Base-by-base conservation (phyloP, 2,113 vertebrate species). In the Corythornis cristatus region DNA sequence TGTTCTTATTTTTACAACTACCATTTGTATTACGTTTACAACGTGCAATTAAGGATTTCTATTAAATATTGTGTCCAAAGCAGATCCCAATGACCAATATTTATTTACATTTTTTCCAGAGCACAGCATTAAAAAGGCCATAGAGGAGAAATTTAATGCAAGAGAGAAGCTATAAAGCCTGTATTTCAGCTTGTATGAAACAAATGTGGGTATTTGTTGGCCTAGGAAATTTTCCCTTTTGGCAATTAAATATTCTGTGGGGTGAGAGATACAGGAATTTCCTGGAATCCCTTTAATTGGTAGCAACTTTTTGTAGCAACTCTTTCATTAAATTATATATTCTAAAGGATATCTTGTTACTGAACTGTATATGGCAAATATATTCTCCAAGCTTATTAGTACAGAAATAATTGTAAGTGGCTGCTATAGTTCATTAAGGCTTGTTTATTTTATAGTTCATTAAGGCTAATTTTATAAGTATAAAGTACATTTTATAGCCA, bases 381-480 rank as follows among this genome's bases (percentile, higher is more conserved):
- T 20, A 66, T 83, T 94, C 48, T 86, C 60, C 56, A 46, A 33
- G 74, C 74, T 82, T 89, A 91, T 93, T 91, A 96, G 75, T 46
- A 83, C 28, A 89, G 85, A 95, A 93, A 94, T 91, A 86, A 94
- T 93, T 94, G 29, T 62, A 76, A 87, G 74, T 50, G 75, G 64
- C 68, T 96, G 60, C 90, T 93, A 62, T 88, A 96, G 90, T 89
- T 96, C 88, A 91, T 93, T 94, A 94, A 74, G 85, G 79, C 42
- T 91, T 95, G 65, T 92, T 95, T 96, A 85, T 93, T 95, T 95
- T 89, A 70, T 89, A 94, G 87, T 83, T 95, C 91, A 92, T 93
- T 89, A 87, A 84, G 56, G 75, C 54, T 95, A 85, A 89, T 94
- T 96, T 94, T 85, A 73, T 73, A 90, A 89, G 42, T 60, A 35